A percentile compares a stretch with the other conserved stretches of the same genome.
Evolutionary conservation across 2,113 vertebrate species (phyloP).

Genomic region (Osmerus eperlanus): DNA sequence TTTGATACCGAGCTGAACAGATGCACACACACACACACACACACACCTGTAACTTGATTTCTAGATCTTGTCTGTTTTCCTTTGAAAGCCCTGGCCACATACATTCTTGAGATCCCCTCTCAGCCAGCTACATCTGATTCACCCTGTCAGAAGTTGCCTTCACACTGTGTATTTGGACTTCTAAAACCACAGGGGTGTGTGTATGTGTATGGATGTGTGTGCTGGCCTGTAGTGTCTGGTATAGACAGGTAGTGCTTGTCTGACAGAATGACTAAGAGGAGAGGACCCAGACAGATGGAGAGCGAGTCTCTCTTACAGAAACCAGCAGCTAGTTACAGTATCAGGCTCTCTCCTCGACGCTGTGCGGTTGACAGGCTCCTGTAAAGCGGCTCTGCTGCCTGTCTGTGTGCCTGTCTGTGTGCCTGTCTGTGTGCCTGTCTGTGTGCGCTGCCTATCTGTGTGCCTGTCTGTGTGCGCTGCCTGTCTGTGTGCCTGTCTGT

Average conservation of each 20-base stretch:
- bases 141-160: slow-evolving; percentile 38
- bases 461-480: no score
- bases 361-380: no score
- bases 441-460: no score
- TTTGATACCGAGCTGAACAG: background rate
- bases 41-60: slow-evolving; percentile 42
- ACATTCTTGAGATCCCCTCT: slow-evolving; percentile 43
- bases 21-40: slow-evolving; percentile 7
- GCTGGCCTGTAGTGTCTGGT: slow-evolving; percentile 24
- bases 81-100: slow-evolving; percentile 24
- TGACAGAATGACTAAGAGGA: slow-evolving; percentile 15
- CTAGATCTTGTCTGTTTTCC: slow-evolving; percentile 23
- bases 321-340: background rate
- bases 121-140: slow-evolving; percentile 51
- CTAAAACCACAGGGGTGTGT: slow-evolving; percentile 36
- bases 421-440: no score
- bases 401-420: no score
- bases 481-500: no score
- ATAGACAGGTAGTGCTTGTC: slow-evolving; percentile 37
- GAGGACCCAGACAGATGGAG: background rate
- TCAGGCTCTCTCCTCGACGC: slow-evolving; percentile 5
- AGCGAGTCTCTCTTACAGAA: background rate
- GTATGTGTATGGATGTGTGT: slow-evolving; percentile 18
- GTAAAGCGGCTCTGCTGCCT: no score
- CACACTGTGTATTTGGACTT: slow-evolving; percentile 43